Evolutionary conservation across 2,888 invertebrate species (phyloP).

Genomic region (Pegoplata infirma): DNA sequence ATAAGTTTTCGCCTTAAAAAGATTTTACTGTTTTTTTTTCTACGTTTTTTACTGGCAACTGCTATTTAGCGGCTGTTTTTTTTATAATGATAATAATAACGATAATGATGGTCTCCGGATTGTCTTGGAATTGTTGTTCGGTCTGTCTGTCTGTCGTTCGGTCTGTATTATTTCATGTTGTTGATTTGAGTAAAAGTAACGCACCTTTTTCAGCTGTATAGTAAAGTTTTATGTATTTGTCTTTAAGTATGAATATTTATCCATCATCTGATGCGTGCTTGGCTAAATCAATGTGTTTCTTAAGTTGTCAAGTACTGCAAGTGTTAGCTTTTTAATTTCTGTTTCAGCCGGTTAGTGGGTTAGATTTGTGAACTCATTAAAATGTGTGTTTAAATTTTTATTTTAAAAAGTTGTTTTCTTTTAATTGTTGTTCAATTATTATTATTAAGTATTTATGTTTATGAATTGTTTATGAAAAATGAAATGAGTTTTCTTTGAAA

Average conservation of each 20-base stretch:
- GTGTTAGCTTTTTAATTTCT: background rate
- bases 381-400: conserved; percentile 1
- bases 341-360: conserved; percentile 52
- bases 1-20: too few relatives aligned
- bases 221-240: background rate
- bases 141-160: conserved; percentile 3
- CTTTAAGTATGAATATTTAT: too few relatives aligned
- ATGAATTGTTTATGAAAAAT: background rate
- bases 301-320: conserved; percentile 31
- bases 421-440: background rate
- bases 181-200: conserved; percentile 53
- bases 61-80: conserved; percentile 7
- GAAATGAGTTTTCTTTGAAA: background rate
- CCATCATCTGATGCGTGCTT: conserved; percentile 41
- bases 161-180: conserved; percentile 14
- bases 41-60: background rate
- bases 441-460: conserved; percentile 28
- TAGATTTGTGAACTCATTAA: conserved; percentile 50
- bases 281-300: conserved; percentile 16
- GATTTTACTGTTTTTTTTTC: too few relatives aligned
- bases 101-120: background rate
- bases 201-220: conserved; percentile 31
- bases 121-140: too few relatives aligned
- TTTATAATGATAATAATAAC: conserved; percentile 20
- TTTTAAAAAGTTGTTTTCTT: background rate